Evolutionary conservation across 1,140 invertebrate species (phyloP).

Genomic region (Artemia franciscana): DNA sequence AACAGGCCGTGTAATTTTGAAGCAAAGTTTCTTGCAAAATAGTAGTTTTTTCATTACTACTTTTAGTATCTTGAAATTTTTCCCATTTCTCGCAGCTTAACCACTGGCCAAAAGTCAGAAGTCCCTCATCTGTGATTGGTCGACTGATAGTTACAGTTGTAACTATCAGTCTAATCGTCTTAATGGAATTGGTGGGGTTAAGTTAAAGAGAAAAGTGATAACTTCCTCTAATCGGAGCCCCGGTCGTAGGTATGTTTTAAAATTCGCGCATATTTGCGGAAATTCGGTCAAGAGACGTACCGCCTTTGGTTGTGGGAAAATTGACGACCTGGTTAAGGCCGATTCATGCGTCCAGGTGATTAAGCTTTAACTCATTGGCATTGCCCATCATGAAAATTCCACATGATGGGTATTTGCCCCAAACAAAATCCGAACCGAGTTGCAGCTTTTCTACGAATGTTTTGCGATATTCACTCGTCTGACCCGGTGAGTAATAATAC

Average conservation of each 20-base stretch:
- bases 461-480: no score
- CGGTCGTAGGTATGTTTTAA: background rate
- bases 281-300: no score
- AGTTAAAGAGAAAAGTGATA: background rate
- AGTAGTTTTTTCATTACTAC: no score
- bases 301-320: background rate
- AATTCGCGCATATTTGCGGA: background rate
- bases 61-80: no score
- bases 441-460: background rate
- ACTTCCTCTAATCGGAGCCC: background rate
- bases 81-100: no score
- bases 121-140: no score
- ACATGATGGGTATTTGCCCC: background rate
- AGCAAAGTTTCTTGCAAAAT: no score
- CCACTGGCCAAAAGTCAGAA: no score
- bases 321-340: background rate
- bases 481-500: no score
- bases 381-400: background rate
- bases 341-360: background rate
- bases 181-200: background rate
- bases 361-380: background rate
- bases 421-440: no score
- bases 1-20: no score
- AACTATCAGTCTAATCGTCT: background rate
- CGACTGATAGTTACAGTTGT: no score